Evolutionary conservation across 2,113 vertebrate genomes (phyloP).

Genomic region (Apteryx mantelli): DNA sequence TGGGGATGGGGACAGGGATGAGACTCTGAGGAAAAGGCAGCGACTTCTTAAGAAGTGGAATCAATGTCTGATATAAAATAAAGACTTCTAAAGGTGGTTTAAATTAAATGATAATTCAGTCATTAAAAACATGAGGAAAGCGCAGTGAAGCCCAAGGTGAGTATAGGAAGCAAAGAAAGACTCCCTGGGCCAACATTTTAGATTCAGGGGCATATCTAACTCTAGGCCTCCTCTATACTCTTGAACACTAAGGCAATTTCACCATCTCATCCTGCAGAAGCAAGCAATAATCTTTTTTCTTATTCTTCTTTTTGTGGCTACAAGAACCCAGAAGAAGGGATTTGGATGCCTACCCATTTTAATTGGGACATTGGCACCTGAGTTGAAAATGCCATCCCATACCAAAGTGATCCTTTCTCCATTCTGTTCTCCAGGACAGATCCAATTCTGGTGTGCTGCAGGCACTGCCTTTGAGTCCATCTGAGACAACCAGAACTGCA

Average conservation of each 20-base stretch:
- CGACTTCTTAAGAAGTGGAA: too few relatives aligned
- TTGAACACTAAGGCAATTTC: not conserved
- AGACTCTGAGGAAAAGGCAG: too few relatives aligned
- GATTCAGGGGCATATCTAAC: not conserved
- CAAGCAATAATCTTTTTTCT: not conserved
- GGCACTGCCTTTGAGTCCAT: not conserved
- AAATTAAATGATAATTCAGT: not conserved
- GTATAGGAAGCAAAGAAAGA: not conserved
- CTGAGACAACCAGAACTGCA: fast-evolving
- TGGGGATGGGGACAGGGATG: too few relatives aligned
- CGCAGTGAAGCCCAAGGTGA: not conserved
- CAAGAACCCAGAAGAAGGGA: not conserved
- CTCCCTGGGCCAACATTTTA: not conserved
- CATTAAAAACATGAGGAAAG: not conserved
- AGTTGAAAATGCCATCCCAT: not conserved
- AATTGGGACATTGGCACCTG: not conserved
- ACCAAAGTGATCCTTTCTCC: not conserved
- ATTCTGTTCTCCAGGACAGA: not conserved
- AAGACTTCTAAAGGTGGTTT: too few relatives aligned
- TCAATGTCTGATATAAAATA: too few relatives aligned
- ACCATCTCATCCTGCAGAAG: not conserved
- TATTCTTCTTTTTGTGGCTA: not conserved
- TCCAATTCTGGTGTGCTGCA: fast-evolving
- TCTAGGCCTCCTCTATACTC: not conserved
- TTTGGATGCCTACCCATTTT: not conserved